A percentile compares a stretch with the other conserved stretches of the same genome.
These are phyloP conservation scores for Vandiemenella viatica DNA, from an alignment of 2,888 invertebrate genomes.

Conservation along the genomic window DNA sequence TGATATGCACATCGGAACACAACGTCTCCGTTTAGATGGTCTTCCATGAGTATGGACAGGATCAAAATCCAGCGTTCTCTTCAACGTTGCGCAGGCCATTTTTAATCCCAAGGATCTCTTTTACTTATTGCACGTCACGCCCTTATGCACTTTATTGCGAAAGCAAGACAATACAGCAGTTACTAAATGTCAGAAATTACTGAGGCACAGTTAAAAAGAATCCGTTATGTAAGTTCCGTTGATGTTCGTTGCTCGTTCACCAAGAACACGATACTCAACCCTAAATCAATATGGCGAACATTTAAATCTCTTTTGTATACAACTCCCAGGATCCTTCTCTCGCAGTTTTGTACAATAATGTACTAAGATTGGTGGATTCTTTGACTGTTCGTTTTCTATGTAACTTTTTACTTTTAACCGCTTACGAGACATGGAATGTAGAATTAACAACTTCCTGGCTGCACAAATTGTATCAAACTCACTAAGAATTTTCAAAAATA, in stretches of 20 bases:
- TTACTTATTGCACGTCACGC: no score
- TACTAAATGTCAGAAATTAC: not conserved
- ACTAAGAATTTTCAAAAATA: no score
- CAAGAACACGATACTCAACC: not conserved
- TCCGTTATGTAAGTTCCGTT: not conserved
- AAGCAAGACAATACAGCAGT: not conserved
- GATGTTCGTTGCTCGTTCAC: conserved; percentile 4
- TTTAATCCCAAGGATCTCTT: conserved; percentile 26
- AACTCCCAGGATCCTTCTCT: not conserved
- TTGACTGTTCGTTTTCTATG: no score
- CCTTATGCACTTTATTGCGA: no score
- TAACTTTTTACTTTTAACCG: no score
- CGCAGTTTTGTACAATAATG: not conserved
- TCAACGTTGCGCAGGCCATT: conserved; percentile 98
- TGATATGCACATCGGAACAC: conserved; percentile 70
- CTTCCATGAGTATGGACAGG: conserved; percentile 66
- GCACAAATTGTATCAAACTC: no score
- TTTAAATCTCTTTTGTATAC: conserved; percentile 13
- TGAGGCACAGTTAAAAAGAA: not conserved
- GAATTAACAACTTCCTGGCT: no score
- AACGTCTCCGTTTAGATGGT: conserved; percentile 80
- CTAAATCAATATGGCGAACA: conserved; percentile 10
- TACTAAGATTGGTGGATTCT: not conserved
- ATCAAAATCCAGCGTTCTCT: conserved; percentile 91
- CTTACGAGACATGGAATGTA: no score